phyloP scores from a whole-genome alignment of 2,113 vertebrate species.

The Engraulis encrasicolus region DNA sequence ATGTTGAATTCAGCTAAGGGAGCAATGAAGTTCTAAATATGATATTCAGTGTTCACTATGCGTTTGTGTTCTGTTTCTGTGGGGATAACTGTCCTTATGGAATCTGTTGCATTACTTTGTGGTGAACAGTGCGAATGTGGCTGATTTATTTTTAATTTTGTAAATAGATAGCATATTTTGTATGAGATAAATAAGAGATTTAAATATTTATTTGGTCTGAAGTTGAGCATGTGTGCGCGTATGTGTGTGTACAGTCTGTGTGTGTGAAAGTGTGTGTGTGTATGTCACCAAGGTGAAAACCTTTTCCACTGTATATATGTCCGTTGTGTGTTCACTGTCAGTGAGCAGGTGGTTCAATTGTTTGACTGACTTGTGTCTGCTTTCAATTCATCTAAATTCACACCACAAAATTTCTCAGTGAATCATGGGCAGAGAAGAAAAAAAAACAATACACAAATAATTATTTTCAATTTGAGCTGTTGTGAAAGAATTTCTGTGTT shows the following conservation, averaged over 20 bases:
- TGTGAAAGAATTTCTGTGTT: conserved; percentile 85
- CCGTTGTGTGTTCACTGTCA: conserved; percentile 7
- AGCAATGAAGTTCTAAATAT: not conserved
- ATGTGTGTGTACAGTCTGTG: conserved; percentile 79
- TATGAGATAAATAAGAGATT: conserved; percentile 79
- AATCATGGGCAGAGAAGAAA: conserved; percentile 71
- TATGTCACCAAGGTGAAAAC: conserved; percentile 77
- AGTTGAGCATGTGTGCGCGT: conserved; percentile 92
- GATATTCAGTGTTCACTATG: conserved; percentile 5
- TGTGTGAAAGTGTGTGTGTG: conserved; percentile 79
- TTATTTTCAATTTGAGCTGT: conserved; percentile 69
- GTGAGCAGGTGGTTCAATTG: conserved; percentile 81
- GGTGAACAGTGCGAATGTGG: conserved; percentile 77
- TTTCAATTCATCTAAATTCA: conserved; percentile 77
- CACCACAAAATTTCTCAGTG: conserved; percentile 71
- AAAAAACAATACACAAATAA: conserved; percentile 50
- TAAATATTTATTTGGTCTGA: conserved; percentile 83
- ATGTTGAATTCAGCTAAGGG: not conserved
- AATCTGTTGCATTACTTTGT: conserved; percentile 72
- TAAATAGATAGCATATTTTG: conserved; percentile 92
- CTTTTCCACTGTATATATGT: conserved; percentile 23
- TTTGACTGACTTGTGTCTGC: conserved; percentile 76
- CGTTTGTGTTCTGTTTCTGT: conserved; percentile 10
- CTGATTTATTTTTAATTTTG: conserved; percentile 85
- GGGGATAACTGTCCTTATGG: conserved; percentile 40